Percentiles rank a stretch among this genome's conserved stretches.
Evolutionary conservation across 2,113 vertebrate species (phyloP).

Genomic region (Gallinago undulata): DNA sequence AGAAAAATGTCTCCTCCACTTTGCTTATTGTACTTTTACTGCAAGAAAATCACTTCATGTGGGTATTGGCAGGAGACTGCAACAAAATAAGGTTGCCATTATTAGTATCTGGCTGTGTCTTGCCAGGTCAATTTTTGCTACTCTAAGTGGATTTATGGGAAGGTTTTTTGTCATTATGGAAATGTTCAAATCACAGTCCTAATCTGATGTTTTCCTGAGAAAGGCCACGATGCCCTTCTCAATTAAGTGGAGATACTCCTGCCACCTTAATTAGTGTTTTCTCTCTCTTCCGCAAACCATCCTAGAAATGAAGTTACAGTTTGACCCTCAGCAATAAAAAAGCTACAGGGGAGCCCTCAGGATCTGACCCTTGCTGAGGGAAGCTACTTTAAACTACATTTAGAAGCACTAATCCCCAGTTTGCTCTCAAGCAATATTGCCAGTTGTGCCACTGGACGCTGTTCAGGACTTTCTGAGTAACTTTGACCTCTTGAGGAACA

Average conservation of each 20-base stretch:
- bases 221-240: not conserved
- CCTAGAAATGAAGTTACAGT: not conserved
- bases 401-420: not conserved
- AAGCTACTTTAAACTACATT: not conserved
- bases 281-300: not conserved
- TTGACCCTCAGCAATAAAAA: not conserved
- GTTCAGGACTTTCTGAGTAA: not conserved
- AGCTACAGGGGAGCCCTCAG: not conserved
- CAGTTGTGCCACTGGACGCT: not conserved
- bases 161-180: not conserved
- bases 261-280: not conserved
- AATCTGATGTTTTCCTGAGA: not conserved
- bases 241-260: not conserved
- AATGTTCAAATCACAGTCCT: not conserved
- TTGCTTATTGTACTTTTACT: not conserved
- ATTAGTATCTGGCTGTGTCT: not conserved
- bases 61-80: not conserved
- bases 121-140: not conserved
- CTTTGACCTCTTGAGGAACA: not conserved
- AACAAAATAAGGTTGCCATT: not conserved
- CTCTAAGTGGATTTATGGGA: not conserved
- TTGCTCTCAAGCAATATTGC: not conserved
- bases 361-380: not conserved
- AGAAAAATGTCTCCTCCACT: not conserved
- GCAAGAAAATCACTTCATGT: not conserved